Evolutionary conservation across 37 sponge, comb jelly and placozoan genomes (phyloP).

Genomic region (Halichondria panicea): DNA sequence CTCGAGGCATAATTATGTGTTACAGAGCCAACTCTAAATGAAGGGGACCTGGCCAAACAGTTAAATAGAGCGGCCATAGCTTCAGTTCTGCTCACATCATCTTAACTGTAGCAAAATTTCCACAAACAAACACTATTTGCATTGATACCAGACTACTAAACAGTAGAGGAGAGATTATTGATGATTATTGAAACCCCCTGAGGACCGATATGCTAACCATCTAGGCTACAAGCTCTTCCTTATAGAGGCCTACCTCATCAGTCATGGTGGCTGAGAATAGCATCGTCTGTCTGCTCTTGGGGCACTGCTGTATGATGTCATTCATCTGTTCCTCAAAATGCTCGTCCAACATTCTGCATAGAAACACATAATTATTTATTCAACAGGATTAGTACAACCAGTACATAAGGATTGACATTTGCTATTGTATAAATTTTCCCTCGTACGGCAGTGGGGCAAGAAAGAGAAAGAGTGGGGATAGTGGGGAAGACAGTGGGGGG

Average conservation of each 20-base stretch:
- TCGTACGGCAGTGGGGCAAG: background rate
- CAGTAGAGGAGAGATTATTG: too few relatives aligned
- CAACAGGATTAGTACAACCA: background rate
- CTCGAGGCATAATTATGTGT: too few relatives aligned
- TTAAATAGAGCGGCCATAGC: too few relatives aligned
- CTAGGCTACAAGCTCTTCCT: too few relatives aligned
- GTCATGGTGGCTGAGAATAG: constrained; percentile 99
- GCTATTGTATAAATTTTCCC: background rate
- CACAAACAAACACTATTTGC: too few relatives aligned
- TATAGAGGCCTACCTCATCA: constrained; percentile 69
- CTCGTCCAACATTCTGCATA: constrained; percentile 91
- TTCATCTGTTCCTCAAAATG: constrained; percentile 96
- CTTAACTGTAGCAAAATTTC: too few relatives aligned
- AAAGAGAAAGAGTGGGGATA: background rate
- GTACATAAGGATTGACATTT: background rate
- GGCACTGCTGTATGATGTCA: constrained; percentile 88
- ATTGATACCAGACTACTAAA: too few relatives aligned
- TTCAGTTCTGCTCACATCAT: too few relatives aligned
- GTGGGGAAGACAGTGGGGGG: background rate
- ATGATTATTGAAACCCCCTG: too few relatives aligned
- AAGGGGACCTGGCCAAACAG: too few relatives aligned
- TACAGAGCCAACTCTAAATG: too few relatives aligned
- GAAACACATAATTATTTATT: background rate
- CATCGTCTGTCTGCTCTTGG: constrained; percentile 89
- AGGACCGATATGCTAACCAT: too few relatives aligned